Evolutionary conservation across 1,140 invertebrate genomes (phyloP).

Genomic region (Drosophila ficusphila): DNA sequence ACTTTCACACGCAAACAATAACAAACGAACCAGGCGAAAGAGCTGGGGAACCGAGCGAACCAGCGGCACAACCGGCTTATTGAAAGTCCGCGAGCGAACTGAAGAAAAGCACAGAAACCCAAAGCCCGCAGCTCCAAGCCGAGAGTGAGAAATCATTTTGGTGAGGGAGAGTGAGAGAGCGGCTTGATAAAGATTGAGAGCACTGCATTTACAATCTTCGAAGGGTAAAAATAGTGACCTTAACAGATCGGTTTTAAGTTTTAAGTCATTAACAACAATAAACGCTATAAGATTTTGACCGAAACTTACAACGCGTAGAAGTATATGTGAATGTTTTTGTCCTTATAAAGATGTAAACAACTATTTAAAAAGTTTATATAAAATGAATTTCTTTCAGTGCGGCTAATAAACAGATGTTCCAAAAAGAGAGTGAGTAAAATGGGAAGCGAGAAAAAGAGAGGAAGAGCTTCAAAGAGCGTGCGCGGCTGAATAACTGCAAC

Average conservation of each 20-base stretch:
- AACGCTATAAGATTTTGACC: too few species aligned
- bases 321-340: too few species aligned
- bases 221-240: not conserved
- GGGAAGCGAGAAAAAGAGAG: too few species aligned
- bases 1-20: slow-evolving; percentile 77
- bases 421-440: not conserved
- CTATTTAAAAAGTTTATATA: too few species aligned
- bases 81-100: slow-evolving; percentile 61
- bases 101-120: slow-evolving; percentile 43
- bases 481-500: slow-evolving; percentile 39
- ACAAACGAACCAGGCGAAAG: slow-evolving; percentile 39
- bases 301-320: too few species aligned
- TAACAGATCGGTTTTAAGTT: not conserved
- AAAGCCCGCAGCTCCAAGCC: slow-evolving; percentile 22
- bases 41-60: not conserved
- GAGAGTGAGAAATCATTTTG: not conserved
- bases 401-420: slow-evolving; percentile 13
- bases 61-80: slow-evolving; percentile 63
- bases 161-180: slow-evolving; percentile 6
- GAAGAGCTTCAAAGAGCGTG: slow-evolving; percentile 1
- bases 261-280: not conserved
- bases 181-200: slow-evolving; percentile 13
- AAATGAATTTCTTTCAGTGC: not conserved
- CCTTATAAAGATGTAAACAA: too few species aligned
- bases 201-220: not conserved